Evolutionary conservation across 2,113 vertebrate species (phyloP), one percentile per base, ranked within the genome.

Genomic region (Taxidea taxus): DNA sequence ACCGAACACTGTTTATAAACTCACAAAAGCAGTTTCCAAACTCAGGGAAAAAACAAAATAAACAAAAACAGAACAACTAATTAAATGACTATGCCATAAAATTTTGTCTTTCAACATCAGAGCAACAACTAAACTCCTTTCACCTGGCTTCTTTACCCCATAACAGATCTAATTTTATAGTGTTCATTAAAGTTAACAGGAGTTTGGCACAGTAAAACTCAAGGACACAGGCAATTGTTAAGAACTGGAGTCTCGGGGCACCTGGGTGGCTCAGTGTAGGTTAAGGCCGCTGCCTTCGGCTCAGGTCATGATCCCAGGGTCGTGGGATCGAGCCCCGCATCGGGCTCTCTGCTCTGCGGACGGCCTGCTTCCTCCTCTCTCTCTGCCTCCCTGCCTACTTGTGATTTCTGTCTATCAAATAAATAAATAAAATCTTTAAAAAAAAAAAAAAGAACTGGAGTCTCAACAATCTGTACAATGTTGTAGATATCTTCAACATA

Each of bases 111-210:
- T 95, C 78, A 96, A 93, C 7, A 82, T 70, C 34, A 95, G 23
- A 81, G 6, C 81, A 89, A 56, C 81, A 89, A 62, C 39, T 92
- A 87, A 96, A 90, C 37, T 95, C 80, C 91, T 77, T 86, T 29
- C 54, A 54, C 37, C n/a, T 87, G 20, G 14, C 34, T 94, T 96
- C 64, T 75, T 72, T 81, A 70, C 51, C 39, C 83, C 21, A 13
- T 60, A 90, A 74, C 25, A 87, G 12, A 54, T 75, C n/a, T 80
- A 31, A 80, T 23, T 90, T 82, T n/a, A 68, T 2, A 25, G 4
- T 27, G 31, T 68, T 80, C 70, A 60, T 37, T 82, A 56, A 72
- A 62, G n/a, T 78, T 29, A 87, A 77, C 14, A 49, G 20, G 14
- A 34, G 3, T 86, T 83, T 54, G 42, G 47, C 25, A 91, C 13